Percentiles rank a stretch among this genome's conserved stretches.
Evolutionary conservation across 2,888 invertebrate genomes (phyloP).

Genomic region (Ischnura elegans): DNA sequence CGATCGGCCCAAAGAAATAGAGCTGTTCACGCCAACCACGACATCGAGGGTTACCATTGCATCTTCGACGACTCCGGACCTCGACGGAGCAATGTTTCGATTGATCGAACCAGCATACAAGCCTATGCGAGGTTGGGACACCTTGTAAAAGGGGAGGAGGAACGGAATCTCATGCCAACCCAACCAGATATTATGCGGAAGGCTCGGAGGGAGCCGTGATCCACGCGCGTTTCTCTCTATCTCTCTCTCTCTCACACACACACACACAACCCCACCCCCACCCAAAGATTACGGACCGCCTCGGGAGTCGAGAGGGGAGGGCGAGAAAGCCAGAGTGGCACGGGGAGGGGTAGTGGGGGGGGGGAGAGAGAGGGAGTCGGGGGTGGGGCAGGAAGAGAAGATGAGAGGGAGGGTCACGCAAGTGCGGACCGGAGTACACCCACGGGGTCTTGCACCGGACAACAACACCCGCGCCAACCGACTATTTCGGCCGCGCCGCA

Average conservation of each 20-base stretch:
- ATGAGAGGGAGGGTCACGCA: background rate
- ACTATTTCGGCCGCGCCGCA: constrained; percentile 52
- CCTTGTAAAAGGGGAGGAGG: too few relatives aligned
- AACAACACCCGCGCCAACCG: constrained; percentile 2
- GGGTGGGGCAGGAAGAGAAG: background rate
- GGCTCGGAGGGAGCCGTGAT: constrained; percentile 62
- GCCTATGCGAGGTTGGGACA: too few relatives aligned
- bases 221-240: constrained; percentile 42
- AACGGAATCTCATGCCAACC: background rate
- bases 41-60: too few relatives aligned
- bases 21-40: too few relatives aligned
- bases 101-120: too few relatives aligned
- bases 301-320: background rate
- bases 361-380: background rate
- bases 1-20: too few relatives aligned
- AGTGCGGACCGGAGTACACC: background rate
- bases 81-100: too few relatives aligned
- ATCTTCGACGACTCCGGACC: too few relatives aligned
- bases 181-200: constrained; percentile 64
- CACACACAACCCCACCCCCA: constrained; percentile 53
- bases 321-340: background rate
- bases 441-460: background rate
- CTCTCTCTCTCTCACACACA: constrained; percentile 36
- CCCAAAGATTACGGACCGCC: constrained; percentile 60
- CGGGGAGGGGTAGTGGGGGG: background rate